These are phyloP conservation scores for Gallinago paraguaiae DNA, from an alignment of 2,113 vertebrate genomes.

Conservation along the genomic window DNA sequence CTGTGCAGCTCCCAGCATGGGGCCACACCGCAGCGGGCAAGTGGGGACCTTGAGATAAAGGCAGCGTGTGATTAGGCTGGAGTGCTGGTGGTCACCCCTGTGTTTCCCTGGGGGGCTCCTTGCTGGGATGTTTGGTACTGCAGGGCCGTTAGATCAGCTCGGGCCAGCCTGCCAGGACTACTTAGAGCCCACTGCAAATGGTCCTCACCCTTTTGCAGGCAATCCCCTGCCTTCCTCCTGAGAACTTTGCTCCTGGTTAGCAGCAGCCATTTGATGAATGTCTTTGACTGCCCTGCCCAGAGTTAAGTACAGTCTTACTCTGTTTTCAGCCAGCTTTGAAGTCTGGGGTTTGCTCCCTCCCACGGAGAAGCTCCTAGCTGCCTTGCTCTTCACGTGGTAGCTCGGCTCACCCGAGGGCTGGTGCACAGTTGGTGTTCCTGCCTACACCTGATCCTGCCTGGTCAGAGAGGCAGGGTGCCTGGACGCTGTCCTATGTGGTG, in stretches of 20 bases:
- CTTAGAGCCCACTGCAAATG: neutral
- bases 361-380: neutral
- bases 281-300: neutral
- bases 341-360: neutral
- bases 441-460: neutral
- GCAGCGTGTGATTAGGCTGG: neutral
- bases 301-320: neutral
- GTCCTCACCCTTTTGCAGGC: neutral
- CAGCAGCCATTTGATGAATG: neutral
- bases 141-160: neutral
- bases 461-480: neutral
- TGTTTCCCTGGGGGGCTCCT: neutral
- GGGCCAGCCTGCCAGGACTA: neutral
- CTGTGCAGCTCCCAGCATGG: neutral
- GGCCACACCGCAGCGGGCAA: neutral
- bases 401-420: neutral
- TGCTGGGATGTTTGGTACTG: neutral
- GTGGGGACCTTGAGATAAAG: neutral
- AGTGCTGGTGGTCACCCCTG: neutral
- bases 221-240: neutral
- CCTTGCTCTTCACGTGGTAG: neutral
- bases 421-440: neutral
- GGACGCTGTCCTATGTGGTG: accelerated
- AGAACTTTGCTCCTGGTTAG: neutral
- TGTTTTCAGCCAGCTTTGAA: conserved; percentile 19